Evolutionary conservation across 2,797 vertebrate species (phyloP), one percentile per base, ranked within the genome.

Genomic region (Geotrypetes seraphini): DNA sequence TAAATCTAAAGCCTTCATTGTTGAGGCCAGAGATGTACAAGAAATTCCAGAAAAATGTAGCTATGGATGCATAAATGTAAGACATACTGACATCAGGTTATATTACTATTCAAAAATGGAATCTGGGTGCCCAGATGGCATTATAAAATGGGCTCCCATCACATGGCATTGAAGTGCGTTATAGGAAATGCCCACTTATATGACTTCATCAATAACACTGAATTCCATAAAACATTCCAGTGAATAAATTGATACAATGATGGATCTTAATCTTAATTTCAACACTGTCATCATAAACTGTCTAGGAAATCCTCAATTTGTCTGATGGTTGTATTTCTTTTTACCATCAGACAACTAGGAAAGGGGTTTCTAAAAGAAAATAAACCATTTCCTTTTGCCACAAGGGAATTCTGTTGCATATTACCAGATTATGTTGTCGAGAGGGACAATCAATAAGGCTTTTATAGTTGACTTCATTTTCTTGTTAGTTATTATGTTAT

Each of bases 401-500:
- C 20, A 25, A 36, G 43, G 41, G 39, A 50, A 16, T 39, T 55
- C 14, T 8, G 27, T 31, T 59, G 36, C 43, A 8, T 28, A 29
- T 46, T 52, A 19, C 27, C 13, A 44, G 37, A 50, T 53, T 40
- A 40, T 22, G 15, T 25, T 50, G 31, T 32, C 57, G 45, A 39
- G 31, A 43, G 45, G 32, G 1, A 65, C 53, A 50, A 52, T 43
- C 36, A 33, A 46, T 48, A 60, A 51, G 13, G 2, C 5, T 63
- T 33, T 52, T 50, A 41, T 17, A 49, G 13, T 32, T 47, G 27
- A 29, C 11, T 44, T 28, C 35, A 53, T 26, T 54, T 56, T 61
- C 37, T 53, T 19, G 12, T 34, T 29, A 33, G 28, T 40, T 64
- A 59, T 41, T 47, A 47, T 35, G 40, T 50, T 57, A 54, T 53